Base-by-base conservation (phyloP, 2,888 invertebrate species). In the Catocala fraxini region DNA sequence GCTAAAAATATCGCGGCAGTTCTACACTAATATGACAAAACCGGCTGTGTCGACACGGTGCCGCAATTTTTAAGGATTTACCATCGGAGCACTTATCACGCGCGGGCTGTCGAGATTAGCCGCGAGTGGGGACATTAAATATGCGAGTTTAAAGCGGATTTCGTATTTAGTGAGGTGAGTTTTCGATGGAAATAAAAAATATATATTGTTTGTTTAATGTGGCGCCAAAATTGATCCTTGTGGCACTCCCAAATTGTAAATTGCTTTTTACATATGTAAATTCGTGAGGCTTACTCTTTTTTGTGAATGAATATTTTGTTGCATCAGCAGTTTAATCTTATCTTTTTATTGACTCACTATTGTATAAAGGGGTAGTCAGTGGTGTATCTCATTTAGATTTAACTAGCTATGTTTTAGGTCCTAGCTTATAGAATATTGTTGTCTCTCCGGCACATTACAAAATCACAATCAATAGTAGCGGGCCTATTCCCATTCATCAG, bases 11-110 rank as follows among this genome's bases (percentile, higher is more conserved):
- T 71, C 63, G 60, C 51, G 43, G 33, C 11, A 49, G 62, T 59
- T 68, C 75, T 80, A 77, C 66, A 68, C 66, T 76, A 76, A 83
- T 84, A 82, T 82, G 86, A 86, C 83, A 84, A 84, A 85, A 82
- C 84, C 83, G 43, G 75, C 66, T 69, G 77, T 65, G 77, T 69
- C 75, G 80, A 80, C 84, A 81, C 83, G 82, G 70, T 71, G 75
- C 71, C 70, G 84, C 84, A 80, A 89, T 91, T 91, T 91, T 92
- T 91, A 89, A 90, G 87, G 90, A 89, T 89, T 86, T 81, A 75
- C 70, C 68, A 82, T 67, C 70, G 68, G 76, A 47, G 78, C 85
- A 85, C 88, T 88, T 89, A 87, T 87, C 88, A 83, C 82, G 73
- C 56, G 65, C 63, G 61, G 66, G 63, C 76, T 73, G 75, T 62